phyloP scores from a whole-genome alignment of 1,140 invertebrate genomes.

The Oryctes rhinoceros region DNA sequence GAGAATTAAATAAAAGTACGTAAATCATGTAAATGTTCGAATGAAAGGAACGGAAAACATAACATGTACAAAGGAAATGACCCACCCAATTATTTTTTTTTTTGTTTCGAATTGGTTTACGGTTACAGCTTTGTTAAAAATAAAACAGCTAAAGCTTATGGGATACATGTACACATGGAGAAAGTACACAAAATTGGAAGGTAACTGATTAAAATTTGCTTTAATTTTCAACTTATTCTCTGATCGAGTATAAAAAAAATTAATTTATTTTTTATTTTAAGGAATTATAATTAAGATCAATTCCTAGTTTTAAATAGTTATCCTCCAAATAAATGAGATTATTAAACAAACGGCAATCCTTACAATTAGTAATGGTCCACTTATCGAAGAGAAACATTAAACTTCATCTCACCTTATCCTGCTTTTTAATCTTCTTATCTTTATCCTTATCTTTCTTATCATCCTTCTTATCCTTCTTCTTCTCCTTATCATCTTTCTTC shows the following conservation, averaged over 20 bases:
- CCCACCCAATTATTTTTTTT: conserved; percentile 30
- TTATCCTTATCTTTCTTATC: conserved; percentile 70
- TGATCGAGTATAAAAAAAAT: too few relatives aligned
- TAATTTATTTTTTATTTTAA: too few relatives aligned
- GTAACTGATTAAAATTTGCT: conserved; percentile 1
- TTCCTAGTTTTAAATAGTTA: not conserved
- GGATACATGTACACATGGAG: conserved; percentile 22
- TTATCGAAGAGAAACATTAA: conserved; percentile 23
- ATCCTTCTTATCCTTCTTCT: conserved; percentile 70
- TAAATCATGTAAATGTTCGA: not conserved
- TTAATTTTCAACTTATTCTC: too few relatives aligned
- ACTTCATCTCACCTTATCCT: conserved; percentile 62
- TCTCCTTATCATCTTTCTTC: conserved; percentile 68
- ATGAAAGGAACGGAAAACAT: conserved; percentile 26
- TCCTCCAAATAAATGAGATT: not conserved
- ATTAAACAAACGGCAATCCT: conserved; percentile 21
- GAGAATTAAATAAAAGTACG: conserved; percentile 53
- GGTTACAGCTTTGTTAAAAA: conserved; percentile 16
- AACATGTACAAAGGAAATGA: conserved; percentile 21
- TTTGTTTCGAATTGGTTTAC: conserved; percentile 6
- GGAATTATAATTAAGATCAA: too few relatives aligned
- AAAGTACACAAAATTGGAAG: conserved; percentile 21
- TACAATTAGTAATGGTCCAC: not conserved
- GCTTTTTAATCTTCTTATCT: conserved; percentile 69
- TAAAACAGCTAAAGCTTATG: conserved; percentile 22